phyloP scores from a whole-genome alignment of 2,888 invertebrate species.

The Frankliniella fusca region DNA sequence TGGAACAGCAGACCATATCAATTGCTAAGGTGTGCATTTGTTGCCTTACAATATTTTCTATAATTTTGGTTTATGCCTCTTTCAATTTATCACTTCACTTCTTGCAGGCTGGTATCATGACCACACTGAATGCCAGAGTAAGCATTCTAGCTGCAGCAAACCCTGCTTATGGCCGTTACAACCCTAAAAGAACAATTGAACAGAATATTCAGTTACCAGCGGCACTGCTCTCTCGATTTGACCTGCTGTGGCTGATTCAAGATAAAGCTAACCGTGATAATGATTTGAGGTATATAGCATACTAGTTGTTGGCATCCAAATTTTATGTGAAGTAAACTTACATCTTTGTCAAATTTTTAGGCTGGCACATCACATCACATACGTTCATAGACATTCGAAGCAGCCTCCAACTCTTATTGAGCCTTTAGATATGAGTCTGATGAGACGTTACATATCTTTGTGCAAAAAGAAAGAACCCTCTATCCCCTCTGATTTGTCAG shows the following conservation, averaged over 20 bases:
- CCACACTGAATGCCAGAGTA: slow-evolving; percentile 95
- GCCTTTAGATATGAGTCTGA: slow-evolving; percentile 84
- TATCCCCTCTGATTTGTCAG: slow-evolving; percentile 81
- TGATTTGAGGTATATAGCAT: slow-evolving; percentile 54
- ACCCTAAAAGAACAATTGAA: slow-evolving; percentile 89
- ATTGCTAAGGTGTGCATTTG: slow-evolving; percentile 78
- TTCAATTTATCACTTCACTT: background rate
- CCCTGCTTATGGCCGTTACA: slow-evolving; percentile 97
- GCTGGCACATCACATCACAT: slow-evolving; percentile 94
- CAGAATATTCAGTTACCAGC: slow-evolving; percentile 98
- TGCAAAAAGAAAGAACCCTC: slow-evolving; percentile 85
- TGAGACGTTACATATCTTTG: slow-evolving; percentile 87
- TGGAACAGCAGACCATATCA: slow-evolving; percentile 99
- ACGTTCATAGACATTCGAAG: slow-evolving; percentile 86
- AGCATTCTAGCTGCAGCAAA: slow-evolving; percentile 97
- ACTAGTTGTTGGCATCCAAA: slow-evolving; percentile 33
- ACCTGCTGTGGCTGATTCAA: slow-evolving; percentile 93
- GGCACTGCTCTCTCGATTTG: slow-evolving; percentile 92
- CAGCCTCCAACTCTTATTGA: slow-evolving; percentile 73
- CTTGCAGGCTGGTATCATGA: slow-evolving; percentile 91
- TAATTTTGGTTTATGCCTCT: background rate
- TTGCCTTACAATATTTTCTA: background rate
- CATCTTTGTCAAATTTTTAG: slow-evolving; percentile 44
- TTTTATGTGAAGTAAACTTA: background rate
- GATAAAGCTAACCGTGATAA: slow-evolving; percentile 64